Base-by-base conservation (phyloP, 2,797 vertebrate species). In the Alosa sapidissima region DNA sequence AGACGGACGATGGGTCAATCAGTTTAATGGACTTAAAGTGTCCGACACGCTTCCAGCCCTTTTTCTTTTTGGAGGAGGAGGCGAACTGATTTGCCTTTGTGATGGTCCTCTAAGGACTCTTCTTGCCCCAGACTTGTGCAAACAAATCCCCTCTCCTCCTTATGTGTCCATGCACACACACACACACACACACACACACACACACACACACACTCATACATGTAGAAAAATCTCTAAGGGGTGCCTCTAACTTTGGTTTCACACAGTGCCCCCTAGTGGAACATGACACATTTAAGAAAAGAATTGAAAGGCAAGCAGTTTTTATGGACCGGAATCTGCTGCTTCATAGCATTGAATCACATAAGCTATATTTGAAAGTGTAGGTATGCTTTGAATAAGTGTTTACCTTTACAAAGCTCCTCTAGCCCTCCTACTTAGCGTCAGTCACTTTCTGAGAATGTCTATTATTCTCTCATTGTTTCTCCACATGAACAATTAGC, bases 1-100 rank as follows among this genome's bases (percentile, higher is more conserved):
- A 86, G 87, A 87, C 84, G 78, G 86, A 87, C 81, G 78, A 89
- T 86, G 88, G 91, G 91, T 91, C 89, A 88, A 87, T 91, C 88
- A 86, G 88, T 87, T 87, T 89, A 91, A 90, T 89, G 88, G 88
- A 90, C 87, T 51, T 83, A 84, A 85, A 88, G 89, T 82, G 84
- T 88, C 84, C 83, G 84, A 84, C 52, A 78, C 86, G 87, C 87
- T 86, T 84, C 82, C 68, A 88, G 89, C 84, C 84, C 85, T 85
- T 85, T 78, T 36, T 36, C 36, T 33, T 36, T 36, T 16, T 72
- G 72, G 41, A 47, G 68, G 33, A 45, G 81, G 85, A 82, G 86
- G 75, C 85, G 84, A 88, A 87, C 72, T 86, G 82, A 88, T 88
- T 88, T 89, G 84, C 88, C 86, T 89, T 88, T 47, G 83, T 88